These are phyloP conservation scores for Agrochola circellaris DNA, from an alignment of 2,888 invertebrate species.

Conservation along the genomic window DNA sequence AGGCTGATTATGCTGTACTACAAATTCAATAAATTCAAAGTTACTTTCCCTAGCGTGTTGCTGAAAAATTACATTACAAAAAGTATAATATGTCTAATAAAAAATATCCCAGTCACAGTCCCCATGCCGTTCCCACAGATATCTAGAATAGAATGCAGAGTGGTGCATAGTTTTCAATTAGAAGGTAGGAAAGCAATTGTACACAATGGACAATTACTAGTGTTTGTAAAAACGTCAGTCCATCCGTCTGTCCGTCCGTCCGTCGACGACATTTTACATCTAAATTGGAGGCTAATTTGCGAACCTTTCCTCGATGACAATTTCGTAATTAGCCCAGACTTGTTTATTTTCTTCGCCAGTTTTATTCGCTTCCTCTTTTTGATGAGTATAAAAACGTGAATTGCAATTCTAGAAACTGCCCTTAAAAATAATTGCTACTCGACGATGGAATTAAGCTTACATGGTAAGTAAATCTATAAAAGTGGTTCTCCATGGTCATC, in stretches of 20 bases:
- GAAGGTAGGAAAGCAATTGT: constrained; percentile 63
- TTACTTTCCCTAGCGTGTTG: constrained; percentile 9
- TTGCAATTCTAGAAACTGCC: constrained; percentile 11
- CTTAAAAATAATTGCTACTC: not conserved
- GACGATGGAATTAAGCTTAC: not conserved
- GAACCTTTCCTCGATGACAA: constrained; percentile 79
- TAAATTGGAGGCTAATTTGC: constrained; percentile 84
- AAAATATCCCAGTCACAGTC: constrained; percentile 16
- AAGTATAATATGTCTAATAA: constrained; percentile 45
- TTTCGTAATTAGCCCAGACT: constrained; percentile 81
- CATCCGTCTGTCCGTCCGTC: constrained; percentile 66
- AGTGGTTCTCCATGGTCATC: constrained; percentile 3
- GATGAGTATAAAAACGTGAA: constrained; percentile 42
- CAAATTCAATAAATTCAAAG: constrained; percentile 14
- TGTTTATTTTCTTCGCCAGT: constrained; percentile 74
- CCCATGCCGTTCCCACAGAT: constrained; percentile 55
- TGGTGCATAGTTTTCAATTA: constrained; percentile 72
- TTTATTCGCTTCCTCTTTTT: constrained; percentile 54
- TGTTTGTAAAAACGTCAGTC: constrained; percentile 77
- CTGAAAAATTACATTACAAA: constrained; percentile 33
- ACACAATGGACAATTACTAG: constrained; percentile 78
- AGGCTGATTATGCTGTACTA: not conserved
- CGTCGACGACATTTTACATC: constrained; percentile 78
- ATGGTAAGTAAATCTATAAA: not conserved
- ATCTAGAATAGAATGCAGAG: constrained; percentile 62